Evolutionary conservation across 30 jellyfish, hydroid and myxozoan species (phyloP).

Genomic region (Cassiopea andromeda): DNA sequence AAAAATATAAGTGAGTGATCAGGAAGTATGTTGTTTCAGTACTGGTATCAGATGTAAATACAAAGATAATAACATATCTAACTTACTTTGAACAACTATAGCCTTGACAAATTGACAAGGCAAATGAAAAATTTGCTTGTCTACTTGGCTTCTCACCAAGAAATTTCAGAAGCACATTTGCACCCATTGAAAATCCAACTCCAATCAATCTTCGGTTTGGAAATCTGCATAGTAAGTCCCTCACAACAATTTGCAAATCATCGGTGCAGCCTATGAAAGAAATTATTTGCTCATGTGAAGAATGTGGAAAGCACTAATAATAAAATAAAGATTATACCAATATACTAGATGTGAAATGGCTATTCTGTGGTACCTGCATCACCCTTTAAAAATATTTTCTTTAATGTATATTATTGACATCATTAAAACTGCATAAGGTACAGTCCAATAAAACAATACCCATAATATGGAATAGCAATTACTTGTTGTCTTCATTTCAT

Average conservation of each 20-base stretch:
- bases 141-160: conserved; percentile 85
- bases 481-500: background rate
- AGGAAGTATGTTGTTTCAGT: too few relatives aligned
- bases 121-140: conserved; percentile 80
- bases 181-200: conserved; percentile 96
- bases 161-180: conserved; percentile 81
- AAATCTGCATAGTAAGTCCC: conserved; percentile 47
- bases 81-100: conserved; percentile 76
- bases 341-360: too few relatives aligned
- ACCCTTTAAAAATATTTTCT: too few relatives aligned
- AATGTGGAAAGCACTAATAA: background rate
- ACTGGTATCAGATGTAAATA: too few relatives aligned
- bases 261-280: conserved; percentile 79
- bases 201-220: conserved; percentile 70
- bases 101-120: conserved; percentile 94
- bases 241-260: conserved; percentile 82
- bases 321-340: background rate
- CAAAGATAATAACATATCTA: background rate
- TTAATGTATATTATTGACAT: too few relatives aligned
- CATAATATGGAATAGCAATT: too few relatives aligned
- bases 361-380: too few relatives aligned
- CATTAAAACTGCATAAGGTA: too few relatives aligned
- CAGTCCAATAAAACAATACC: background rate
- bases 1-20: too few relatives aligned
- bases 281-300: too few relatives aligned